Evolutionary conservation across 2,113 vertebrate species (phyloP).

Genomic region (Butorides virescens): DNA sequence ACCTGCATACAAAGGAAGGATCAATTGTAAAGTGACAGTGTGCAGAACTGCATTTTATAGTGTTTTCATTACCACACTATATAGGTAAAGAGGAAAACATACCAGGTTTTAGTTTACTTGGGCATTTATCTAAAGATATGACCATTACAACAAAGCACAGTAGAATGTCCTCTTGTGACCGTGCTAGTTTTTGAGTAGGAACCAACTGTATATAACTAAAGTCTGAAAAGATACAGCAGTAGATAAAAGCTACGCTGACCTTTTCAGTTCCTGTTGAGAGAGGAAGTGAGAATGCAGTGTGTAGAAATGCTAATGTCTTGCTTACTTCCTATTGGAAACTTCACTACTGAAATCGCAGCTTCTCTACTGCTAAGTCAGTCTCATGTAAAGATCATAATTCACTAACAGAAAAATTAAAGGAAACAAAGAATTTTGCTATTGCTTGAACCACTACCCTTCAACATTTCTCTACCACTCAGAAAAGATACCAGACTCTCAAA

Average conservation of each 20-base stretch:
- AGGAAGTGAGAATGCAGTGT: background rate
- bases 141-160: background rate
- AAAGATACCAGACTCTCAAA: background rate
- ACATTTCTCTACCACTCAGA: background rate
- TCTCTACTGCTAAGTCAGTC: background rate
- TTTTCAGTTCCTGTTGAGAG: background rate
- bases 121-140: background rate
- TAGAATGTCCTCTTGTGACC: background rate
- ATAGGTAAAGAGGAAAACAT: background rate
- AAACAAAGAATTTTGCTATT: background rate
- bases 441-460: background rate
- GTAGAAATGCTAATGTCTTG: background rate
- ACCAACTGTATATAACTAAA: background rate
- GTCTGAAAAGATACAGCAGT: background rate
- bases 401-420: background rate
- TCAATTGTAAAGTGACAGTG: background rate
- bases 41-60: background rate
- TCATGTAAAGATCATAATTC: background rate
- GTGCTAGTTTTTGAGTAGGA: rapidly evolving
- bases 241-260: background rate
- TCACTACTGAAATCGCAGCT: background rate
- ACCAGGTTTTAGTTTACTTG: background rate
- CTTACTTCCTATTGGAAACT: background rate
- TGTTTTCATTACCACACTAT: background rate
- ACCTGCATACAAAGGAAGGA: background rate